Base-by-base conservation (phyloP, 2,888 invertebrate species). In the Rhabditophanes sp. region DNA sequence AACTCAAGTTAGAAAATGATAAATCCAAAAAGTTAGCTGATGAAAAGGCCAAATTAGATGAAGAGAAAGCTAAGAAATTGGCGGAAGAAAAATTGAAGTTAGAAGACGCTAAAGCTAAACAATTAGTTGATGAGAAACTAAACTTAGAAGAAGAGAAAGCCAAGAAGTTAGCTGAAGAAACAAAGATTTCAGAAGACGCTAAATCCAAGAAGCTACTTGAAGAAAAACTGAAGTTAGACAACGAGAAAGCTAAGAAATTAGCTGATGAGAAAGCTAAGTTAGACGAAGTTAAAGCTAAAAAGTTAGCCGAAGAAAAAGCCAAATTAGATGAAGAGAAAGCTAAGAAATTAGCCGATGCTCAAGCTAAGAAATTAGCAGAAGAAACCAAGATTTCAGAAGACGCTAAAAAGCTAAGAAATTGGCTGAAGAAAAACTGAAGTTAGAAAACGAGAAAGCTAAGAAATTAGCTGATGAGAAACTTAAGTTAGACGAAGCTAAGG, bases 11-110 rank as follows among this genome's bases (percentile, higher is more conserved):
- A 9, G 32, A 33, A 3, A 16, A 9, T 7, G 14, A 15, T 11
- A 19, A 24, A 8, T 21, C 4, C 2, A 15, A 9, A 9, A 26
- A 4, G n/a, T 14, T 7, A 6, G 17, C 4, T 14, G 21, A 23
- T 17, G 12, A 17, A 17, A 17, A 4, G 5, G 32, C 25, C 14
- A 24, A 30, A 15, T 5, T 9, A 4, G 30, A n/a, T 23, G n/a
- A n/a, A n/a, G n/a, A n/a, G n/a, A 22, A 31, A 25, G 29, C 9
- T 30, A 20, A 28, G 39, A 19, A 42, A 16, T 4, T 15, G 27
- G 11, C 21, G 42, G 33, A 7, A 36, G 25, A 19, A 44, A 9
- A 22, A 32, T 17, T 15, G n/a, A 39, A 31, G 16, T 15, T 47
- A 24, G 33, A 29, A 22, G 14, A n/a, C 5, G 14, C 26, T 9